phyloP scores from a whole-genome alignment of 2,888 invertebrate species.

The Bembecia ichneumoniformis region DNA sequence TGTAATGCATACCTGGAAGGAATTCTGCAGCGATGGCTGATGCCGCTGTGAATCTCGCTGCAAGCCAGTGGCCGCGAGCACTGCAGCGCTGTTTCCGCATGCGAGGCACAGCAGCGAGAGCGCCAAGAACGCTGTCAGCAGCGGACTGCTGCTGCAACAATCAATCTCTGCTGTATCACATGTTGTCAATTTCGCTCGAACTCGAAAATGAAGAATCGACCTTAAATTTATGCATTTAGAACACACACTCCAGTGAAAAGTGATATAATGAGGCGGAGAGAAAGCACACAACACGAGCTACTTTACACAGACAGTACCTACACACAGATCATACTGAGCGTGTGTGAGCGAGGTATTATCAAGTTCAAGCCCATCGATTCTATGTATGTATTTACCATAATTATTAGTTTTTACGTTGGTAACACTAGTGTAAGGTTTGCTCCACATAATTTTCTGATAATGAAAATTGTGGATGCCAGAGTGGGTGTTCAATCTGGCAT shows the following conservation, averaged over 20 bases:
- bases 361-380: too few species aligned
- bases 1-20: slow-evolving; percentile 39
- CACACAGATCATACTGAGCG: background rate
- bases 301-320: background rate
- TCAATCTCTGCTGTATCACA: background rate
- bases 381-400: too few species aligned
- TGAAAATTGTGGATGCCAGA: too few species aligned
- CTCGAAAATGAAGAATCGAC: background rate
- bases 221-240: background rate
- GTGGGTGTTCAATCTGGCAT: too few species aligned
- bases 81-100: slow-evolving; percentile 73
- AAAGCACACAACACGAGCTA: background rate
- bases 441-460: too few species aligned
- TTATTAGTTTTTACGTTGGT: too few species aligned
- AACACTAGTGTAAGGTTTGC: too few species aligned
- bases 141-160: slow-evolving; percentile 31
- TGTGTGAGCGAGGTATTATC: too few species aligned
- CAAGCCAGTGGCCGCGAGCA: slow-evolving; percentile 74
- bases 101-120: slow-evolving; percentile 74
- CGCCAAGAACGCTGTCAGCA: slow-evolving; percentile 75
- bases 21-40: slow-evolving; percentile 27
- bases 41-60: slow-evolving; percentile 69
- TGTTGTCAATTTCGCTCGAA: background rate
- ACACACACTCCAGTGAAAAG: background rate
- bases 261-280: background rate